Percentiles rank a stretch among this genome's conserved stretches.
Conservation (phyloP, 2,113 vertebrate species). For the Phylloscopus trochiloides region DNA sequence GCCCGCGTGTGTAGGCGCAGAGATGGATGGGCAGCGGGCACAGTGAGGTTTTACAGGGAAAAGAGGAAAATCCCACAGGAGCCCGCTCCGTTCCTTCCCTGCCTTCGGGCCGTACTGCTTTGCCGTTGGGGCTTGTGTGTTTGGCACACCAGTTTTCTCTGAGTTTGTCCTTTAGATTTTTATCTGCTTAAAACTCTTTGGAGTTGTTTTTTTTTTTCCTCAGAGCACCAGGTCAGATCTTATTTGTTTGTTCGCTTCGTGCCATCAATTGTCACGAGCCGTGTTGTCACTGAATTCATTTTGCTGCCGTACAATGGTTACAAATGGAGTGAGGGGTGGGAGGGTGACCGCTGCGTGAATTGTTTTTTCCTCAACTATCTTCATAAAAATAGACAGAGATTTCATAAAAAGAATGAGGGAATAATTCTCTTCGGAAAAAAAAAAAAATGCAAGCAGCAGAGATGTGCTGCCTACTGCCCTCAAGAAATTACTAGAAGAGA, state of each 20-base stretch:
- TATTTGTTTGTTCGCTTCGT: not conserved
- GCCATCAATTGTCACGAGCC: not conserved
- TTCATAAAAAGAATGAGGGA: not conserved
- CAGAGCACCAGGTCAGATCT: not conserved
- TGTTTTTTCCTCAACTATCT: not conserved
- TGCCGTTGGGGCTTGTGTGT: not conserved
- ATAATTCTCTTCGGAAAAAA: not conserved
- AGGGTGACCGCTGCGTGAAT: not conserved
- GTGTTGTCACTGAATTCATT: not conserved
- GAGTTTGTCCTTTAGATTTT: not conserved
- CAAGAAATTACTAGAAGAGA: not conserved
- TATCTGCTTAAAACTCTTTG: not conserved
- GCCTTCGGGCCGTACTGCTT: not conserved
- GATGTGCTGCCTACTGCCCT: not conserved
- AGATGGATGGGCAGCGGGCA: not conserved
- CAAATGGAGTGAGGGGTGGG: not conserved
- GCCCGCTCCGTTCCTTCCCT: not conserved
- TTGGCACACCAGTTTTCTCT: not conserved
- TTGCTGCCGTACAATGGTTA: not conserved
- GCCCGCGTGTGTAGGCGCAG: fast-evolving
- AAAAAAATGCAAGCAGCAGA: not conserved
- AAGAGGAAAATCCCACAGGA: not conserved
- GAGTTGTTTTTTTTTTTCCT: not conserved
- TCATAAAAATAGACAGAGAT: not conserved
- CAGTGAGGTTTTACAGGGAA: not conserved